These are phyloP conservation scores for Chrysina gloriosa DNA, from an alignment of 2,888 invertebrate genomes.

Conservation along the genomic window DNA sequence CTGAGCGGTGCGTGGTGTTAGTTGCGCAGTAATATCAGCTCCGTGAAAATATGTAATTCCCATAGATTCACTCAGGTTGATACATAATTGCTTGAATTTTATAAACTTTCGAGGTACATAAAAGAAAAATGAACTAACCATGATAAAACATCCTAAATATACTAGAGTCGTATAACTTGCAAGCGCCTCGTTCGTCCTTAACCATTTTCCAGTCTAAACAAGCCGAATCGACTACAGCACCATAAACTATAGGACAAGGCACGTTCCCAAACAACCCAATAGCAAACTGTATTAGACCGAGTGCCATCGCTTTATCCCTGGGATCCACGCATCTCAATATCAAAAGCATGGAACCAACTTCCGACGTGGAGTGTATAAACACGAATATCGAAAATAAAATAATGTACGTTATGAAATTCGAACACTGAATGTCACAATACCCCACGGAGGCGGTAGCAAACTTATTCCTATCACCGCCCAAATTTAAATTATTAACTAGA, in stretches of 20 bases:
- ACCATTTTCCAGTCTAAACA: constrained; percentile 88
- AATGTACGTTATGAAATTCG: constrained; percentile 84
- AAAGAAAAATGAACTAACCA: constrained; percentile 70
- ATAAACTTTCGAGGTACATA: not conserved
- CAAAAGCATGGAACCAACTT: constrained; percentile 90
- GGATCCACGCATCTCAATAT: constrained; percentile 93
- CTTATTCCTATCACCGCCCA: constrained; percentile 33
- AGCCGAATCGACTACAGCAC: constrained; percentile 91
- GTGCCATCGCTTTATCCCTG: constrained; percentile 93
- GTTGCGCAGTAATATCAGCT: too few species aligned
- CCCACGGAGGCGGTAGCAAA: constrained; percentile 76
- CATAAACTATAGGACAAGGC: constrained; percentile 95
- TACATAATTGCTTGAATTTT: too few species aligned
- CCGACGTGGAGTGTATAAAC: constrained; percentile 92
- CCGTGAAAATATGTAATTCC: too few species aligned
- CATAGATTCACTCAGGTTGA: too few species aligned
- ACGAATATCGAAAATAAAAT: constrained; percentile 87
- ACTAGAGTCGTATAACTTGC: constrained; percentile 88
- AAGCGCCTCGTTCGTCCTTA: constrained; percentile 85
- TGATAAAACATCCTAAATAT: constrained; percentile 86
- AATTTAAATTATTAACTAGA: constrained; percentile 34
- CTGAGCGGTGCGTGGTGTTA: too few species aligned
- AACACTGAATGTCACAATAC: constrained; percentile 84
- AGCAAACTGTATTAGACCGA: constrained; percentile 93
- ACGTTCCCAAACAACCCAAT: constrained; percentile 94